These are phyloP conservation scores for Pachyrhynchus sulphureomaculatus DNA, from an alignment of 1,140 invertebrate species.

Conservation along the genomic window DNA sequence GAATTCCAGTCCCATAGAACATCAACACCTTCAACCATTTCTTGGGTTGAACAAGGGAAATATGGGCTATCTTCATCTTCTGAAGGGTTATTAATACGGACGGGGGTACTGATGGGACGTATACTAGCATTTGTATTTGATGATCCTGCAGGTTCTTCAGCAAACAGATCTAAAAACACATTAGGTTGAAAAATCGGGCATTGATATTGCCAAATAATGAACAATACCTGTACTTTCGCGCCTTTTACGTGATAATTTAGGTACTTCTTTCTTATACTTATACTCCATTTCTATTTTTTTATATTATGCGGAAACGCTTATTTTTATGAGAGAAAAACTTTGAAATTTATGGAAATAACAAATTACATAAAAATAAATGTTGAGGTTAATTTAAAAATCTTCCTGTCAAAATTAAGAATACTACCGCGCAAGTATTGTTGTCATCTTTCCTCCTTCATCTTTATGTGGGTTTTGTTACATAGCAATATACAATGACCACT, in stretches of 20 bases:
- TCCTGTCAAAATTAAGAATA: no score
- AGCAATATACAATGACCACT: no score
- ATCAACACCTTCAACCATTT: slow-evolving; percentile 43
- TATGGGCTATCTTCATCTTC: slow-evolving; percentile 30
- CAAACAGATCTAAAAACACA: slow-evolving; percentile 3
- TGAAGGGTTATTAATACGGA: slow-evolving; percentile 3
- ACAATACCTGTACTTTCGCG: background rate
- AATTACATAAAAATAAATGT: no score
- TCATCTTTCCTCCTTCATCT: no score
- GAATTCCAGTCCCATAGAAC: slow-evolving; percentile 50
- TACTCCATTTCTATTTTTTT: no score
- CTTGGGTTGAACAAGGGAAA: slow-evolving; percentile 40
- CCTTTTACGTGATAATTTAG: background rate
- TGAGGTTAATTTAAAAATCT: no score
- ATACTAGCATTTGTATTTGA: background rate
- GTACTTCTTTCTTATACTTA: background rate
- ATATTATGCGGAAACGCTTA: no score
- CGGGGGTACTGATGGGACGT: background rate
- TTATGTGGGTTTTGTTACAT: no score
- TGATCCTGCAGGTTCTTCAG: background rate
- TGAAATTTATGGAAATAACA: no score
- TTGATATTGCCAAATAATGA: background rate
- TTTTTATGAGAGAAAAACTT: no score
- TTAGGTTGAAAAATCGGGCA: background rate
- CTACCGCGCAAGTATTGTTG: no score